Conservation (phyloP, 2,113 vertebrate species). For the Eolophus roseicapilla region DNA sequence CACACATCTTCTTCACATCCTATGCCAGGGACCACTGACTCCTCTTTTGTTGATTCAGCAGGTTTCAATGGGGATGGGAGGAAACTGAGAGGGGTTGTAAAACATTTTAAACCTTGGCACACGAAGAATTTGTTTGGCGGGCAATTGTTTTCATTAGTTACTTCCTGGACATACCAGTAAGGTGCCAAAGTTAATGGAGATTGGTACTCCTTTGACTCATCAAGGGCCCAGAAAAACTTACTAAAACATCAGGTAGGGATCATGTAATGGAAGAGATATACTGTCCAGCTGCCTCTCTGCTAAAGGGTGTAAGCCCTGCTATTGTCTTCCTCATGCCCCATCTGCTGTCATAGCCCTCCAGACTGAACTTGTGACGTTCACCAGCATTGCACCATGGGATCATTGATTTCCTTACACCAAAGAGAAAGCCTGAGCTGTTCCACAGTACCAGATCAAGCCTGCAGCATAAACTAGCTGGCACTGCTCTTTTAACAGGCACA, state of each 20-base stretch:
- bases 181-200: neutral
- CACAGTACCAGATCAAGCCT: neutral
- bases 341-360: neutral
- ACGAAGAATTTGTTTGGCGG: neutral
- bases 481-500: neutral
- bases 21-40: neutral
- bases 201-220: neutral
- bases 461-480: neutral
- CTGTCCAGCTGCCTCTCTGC: neutral
- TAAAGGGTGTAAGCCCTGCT: neutral
- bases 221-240: neutral
- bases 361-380: neutral
- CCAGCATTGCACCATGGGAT: neutral
- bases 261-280: neutral
- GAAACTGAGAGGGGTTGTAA: neutral
- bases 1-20: neutral
- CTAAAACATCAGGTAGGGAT: neutral
- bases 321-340: neutral
- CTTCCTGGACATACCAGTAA: neutral
- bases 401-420: neutral
- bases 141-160: neutral
- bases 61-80: neutral
- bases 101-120: neutral
- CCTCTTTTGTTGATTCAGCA: fast-evolving
- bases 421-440: neutral